Conservation (phyloP, 1,140 invertebrate species). For the Sinella curviseta region DNA sequence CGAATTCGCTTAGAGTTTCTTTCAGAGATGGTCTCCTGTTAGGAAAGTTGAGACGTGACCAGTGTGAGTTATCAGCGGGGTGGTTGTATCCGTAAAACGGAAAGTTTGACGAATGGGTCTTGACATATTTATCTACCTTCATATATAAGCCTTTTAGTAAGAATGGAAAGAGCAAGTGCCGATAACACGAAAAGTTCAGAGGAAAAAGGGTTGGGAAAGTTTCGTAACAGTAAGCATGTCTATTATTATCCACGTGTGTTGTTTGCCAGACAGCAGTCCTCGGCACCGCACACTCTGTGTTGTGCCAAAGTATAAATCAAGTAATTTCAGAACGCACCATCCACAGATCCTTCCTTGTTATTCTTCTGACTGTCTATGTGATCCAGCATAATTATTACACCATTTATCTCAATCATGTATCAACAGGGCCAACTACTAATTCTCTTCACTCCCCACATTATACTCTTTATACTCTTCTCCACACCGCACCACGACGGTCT, state of each 20-base stretch:
- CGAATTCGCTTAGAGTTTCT: conserved; percentile 1
- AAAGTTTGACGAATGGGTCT: background rate
- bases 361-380: background rate
- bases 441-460: too few species aligned
- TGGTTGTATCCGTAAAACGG: background rate
- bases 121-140: too few species aligned
- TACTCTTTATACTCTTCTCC: too few species aligned
- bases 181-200: background rate
- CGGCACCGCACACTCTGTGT: too few species aligned
- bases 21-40: background rate
- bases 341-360: background rate
- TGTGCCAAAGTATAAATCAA: too few species aligned
- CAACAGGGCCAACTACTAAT: background rate
- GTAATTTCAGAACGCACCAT: background rate
- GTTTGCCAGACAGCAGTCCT: background rate
- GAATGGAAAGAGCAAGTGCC: background rate
- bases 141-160: background rate
- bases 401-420: background rate
- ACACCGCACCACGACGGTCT: too few species aligned
- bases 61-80: background rate
- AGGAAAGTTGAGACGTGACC: background rate
- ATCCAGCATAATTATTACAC: background rate
- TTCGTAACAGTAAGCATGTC: background rate
- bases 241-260: background rate
- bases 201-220: background rate